Conservation (phyloP, 2,888 invertebrate genomes). For the Serripes groenlandicus region DNA sequence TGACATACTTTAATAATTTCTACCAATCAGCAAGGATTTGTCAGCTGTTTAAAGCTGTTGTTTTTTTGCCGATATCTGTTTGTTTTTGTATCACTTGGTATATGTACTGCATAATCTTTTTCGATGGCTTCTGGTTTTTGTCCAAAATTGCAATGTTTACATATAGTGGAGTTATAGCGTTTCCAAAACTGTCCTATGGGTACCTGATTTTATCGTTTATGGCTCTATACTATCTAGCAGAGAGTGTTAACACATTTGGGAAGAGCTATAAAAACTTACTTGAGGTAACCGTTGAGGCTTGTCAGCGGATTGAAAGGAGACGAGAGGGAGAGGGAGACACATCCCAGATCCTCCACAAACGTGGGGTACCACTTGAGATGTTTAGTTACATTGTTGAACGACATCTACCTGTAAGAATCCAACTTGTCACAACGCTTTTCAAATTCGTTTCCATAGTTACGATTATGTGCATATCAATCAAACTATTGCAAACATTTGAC, state of each 20-base stretch:
- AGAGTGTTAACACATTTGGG: constrained; percentile 39
- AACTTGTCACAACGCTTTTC: constrained; percentile 41
- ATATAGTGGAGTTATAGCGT: constrained; percentile 52
- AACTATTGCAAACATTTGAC: constrained; percentile 46
- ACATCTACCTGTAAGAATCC: constrained; percentile 41
- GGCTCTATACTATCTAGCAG: constrained; percentile 50
- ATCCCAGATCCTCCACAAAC: constrained; percentile 5
- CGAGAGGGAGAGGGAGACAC: not conserved
- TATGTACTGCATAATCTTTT: constrained; percentile 55
- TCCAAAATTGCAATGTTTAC: constrained; percentile 55
- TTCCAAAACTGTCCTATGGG: constrained; percentile 53
- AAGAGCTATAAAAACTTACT: constrained; percentile 41
- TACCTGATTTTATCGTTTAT: constrained; percentile 53
- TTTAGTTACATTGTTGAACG: constrained; percentile 35
- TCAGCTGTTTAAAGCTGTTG: not conserved
- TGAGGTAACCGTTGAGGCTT: constrained; percentile 36
- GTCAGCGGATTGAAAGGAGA: constrained; percentile 9
- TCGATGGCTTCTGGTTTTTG: constrained; percentile 58
- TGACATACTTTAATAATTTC: not conserved
- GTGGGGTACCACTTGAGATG: constrained; percentile 37
- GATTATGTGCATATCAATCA: constrained; percentile 41
- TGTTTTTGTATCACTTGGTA: constrained; percentile 46
- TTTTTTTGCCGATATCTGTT: constrained; percentile 10
- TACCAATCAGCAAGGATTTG: not conserved
- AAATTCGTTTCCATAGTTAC: constrained; percentile 35